Evolutionary conservation across 2,888 invertebrate species (phyloP).

Genomic region (Trichopria drosophilae): DNA sequence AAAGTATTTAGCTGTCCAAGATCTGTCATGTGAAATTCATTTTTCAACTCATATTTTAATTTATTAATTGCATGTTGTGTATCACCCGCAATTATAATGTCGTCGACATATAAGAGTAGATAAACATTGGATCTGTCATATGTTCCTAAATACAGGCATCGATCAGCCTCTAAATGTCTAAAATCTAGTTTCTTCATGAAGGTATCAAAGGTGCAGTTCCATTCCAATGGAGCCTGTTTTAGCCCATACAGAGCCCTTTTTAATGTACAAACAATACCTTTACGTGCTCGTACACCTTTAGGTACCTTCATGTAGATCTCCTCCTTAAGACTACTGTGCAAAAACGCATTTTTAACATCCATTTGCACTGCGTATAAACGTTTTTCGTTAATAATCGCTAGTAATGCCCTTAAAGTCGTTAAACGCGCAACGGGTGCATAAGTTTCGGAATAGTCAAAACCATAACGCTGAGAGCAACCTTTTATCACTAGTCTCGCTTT

Average conservation of each 20-base stretch:
- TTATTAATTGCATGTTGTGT: neutral
- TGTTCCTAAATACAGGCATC: neutral
- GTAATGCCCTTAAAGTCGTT: too few species aligned
- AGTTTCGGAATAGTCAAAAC: too few species aligned
- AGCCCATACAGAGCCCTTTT: constrained; percentile 44
- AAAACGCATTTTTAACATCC: too few species aligned
- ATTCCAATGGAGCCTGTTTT: constrained; percentile 42
- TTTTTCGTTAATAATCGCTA: too few species aligned
- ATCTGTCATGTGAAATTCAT: constrained; percentile 41
- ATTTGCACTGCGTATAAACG: too few species aligned
- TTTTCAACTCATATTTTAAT: constrained; percentile 24
- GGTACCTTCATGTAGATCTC: constrained; percentile 40
- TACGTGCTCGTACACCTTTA: constrained; percentile 8
- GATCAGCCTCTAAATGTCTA: neutral
- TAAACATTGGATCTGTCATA: neutral
- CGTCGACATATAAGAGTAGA: neutral
- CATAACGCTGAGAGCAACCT: too few species aligned
- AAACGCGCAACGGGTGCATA: too few species aligned
- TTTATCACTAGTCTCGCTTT: too few species aligned
- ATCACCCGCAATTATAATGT: neutral
- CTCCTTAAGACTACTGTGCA: constrained; percentile 40
- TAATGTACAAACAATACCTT: constrained; percentile 35
- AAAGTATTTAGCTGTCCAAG: constrained; percentile 38
- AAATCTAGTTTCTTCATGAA: constrained; percentile 33
- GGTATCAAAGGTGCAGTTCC: constrained; percentile 39